Evolutionary conservation across 2,797 vertebrate species (phyloP), one percentile per base, ranked within the genome.

Genomic region (Chromis chromis): DNA sequence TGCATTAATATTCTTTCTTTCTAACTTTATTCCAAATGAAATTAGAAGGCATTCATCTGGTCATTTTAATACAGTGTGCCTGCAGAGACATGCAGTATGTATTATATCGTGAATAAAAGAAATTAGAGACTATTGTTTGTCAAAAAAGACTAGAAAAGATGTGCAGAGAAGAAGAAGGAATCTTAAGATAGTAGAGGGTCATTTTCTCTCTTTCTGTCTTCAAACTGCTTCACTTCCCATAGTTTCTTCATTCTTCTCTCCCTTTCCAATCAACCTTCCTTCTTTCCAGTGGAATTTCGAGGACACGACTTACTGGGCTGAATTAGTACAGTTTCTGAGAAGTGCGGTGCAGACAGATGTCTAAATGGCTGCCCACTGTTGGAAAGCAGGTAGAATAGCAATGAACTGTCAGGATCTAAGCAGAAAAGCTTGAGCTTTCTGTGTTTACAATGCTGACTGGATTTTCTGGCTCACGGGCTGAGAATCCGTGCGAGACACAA

Each of bases 401-500:
- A 67, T 81, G 52, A 74, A 64, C 71, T 69, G 59, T 42, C 24
- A 39, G 49, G 24, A 40, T 66, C 31, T 78, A 14, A 4, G 33
- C 3, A 6, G 25, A 68, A 59, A 76, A 62, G 68, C 73, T 44
- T 12, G 17, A 64, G 57, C 57, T 66, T 48, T 68, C 44, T 58
- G 58, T 71, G 56, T 73, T 83, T 68, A 60, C 76, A 62, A 10
- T 56, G 66, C 81, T 81, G 81, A 57, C 74, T 80, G 54, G 57
- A 75, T 82, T 77, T 74, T 70, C 79, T 76, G 65, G 52, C 78
- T 74, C 64, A 48, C 50, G 39, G 59, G 57, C 77, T 27, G 70
- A 64, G 68, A 75, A 58, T 78, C 40, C 49, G 56, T 75, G 76
- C 72, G 82, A 87, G 79, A 89, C 82, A 75, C 71, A 33, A 80